Conservation (phyloP, 2,113 vertebrate genomes). For the Ptychochromis oligacanthus region DNA sequence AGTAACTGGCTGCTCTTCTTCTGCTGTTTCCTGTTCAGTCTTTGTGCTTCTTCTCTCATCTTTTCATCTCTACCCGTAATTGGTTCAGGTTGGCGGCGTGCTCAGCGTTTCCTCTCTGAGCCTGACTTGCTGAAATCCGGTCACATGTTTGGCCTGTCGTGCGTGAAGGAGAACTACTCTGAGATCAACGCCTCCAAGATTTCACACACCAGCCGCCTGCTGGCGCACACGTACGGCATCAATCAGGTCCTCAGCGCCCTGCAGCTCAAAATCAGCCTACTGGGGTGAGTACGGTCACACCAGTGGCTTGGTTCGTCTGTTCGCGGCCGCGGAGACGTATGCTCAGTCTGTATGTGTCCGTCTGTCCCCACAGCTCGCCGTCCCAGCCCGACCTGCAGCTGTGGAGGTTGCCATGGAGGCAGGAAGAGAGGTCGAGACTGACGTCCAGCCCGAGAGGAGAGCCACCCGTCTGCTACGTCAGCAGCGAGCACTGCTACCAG, state of each 20-base stretch:
- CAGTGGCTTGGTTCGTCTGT: rapidly evolving
- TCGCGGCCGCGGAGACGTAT: rapidly evolving
- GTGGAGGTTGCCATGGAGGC: constrained; percentile 94
- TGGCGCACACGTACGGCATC: constrained; percentile 89
- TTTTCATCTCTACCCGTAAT: background rate
- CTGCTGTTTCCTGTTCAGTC: background rate
- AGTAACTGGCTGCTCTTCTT: background rate
- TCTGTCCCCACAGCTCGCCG: constrained; percentile 80
- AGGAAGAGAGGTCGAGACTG: constrained; percentile 72
- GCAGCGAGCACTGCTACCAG: constrained; percentile 98
- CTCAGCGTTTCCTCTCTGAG: constrained; percentile 90
- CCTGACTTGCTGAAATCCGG: constrained; percentile 91
- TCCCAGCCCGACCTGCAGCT: constrained; percentile 92
- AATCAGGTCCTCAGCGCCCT: constrained; percentile 90
- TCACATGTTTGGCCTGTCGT: constrained; percentile 94
- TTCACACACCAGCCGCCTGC: constrained; percentile 88
- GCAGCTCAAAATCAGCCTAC: constrained; percentile 94
- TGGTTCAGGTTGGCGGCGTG: constrained; percentile 86
- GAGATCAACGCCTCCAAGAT: constrained; percentile 94
- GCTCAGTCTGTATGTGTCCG: background rate
- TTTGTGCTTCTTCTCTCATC: background rate
- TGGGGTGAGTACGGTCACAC: constrained; percentile 84
- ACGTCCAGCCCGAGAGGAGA: constrained; percentile 17
- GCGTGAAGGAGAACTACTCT: constrained; percentile 94
- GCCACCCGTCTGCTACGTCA: constrained; percentile 87